A percentile compares a stretch with the other conserved stretches of the same genome.
phyloP scores from a whole-genome alignment of 2,888 invertebrate species.

The Drosophila subsilvestris region DNA sequence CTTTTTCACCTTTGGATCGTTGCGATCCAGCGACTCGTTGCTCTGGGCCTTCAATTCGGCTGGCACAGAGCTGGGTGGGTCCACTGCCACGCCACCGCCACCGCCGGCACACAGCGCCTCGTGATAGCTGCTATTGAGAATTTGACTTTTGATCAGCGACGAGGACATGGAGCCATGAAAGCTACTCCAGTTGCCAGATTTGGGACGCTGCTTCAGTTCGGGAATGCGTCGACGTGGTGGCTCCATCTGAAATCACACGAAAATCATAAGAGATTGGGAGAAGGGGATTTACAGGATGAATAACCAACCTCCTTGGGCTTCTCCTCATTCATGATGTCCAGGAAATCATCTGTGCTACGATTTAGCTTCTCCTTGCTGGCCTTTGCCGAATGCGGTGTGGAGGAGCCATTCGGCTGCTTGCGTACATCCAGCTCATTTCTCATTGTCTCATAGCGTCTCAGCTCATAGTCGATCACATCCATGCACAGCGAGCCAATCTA shows the following conservation, averaged over 20 bases:
- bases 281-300: too few species aligned
- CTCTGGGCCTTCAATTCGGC: conserved; percentile 79
- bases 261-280: neutral
- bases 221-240: conserved; percentile 89
- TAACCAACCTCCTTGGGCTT: conserved; percentile 83
- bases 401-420: conserved; percentile 80
- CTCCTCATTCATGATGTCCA: conserved; percentile 84
- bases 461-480: conserved; percentile 97
- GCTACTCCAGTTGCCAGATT: conserved; percentile 89
- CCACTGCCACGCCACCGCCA: neutral
- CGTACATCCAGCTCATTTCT: conserved; percentile 89
- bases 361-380: conserved; percentile 82
- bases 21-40: conserved; percentile 80
- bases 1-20: conserved; percentile 85
- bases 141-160: conserved; percentile 86
- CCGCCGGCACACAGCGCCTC: conserved; percentile 86
- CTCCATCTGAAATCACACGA: conserved; percentile 84
- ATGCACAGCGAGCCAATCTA: conserved; percentile 98
- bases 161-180: conserved; percentile 85
- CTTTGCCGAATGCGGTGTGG: conserved; percentile 79
- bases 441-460: conserved; percentile 97
- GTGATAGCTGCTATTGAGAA: conserved; percentile 89
- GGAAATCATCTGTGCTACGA: conserved; percentile 82
- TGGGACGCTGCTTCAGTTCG: conserved; percentile 89
- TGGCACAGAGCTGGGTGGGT: conserved; percentile 35